These are phyloP conservation scores for Onchidella celtica DNA, from an alignment of 2,888 invertebrate species.

Conservation along the genomic window DNA sequence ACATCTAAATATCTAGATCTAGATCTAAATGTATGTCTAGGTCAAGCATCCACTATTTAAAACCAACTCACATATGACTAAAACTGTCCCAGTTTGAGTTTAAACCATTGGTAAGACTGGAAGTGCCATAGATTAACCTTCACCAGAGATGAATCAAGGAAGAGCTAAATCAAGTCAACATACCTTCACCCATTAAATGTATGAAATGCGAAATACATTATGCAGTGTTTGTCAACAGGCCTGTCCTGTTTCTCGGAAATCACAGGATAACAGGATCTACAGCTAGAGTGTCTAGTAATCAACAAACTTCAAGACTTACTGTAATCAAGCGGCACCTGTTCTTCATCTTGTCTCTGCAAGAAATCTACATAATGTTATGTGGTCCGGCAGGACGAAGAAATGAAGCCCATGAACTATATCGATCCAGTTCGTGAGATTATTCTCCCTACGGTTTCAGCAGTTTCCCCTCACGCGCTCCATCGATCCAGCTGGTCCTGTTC, in stretches of 20 bases:
- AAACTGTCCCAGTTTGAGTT: no score
- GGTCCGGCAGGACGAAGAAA: slow-evolving; percentile 39
- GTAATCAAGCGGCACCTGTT: slow-evolving; percentile 22
- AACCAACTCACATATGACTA: no score
- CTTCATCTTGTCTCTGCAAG: slow-evolving; percentile 19
- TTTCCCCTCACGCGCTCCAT: slow-evolving; percentile 38
- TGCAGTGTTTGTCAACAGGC: no score
- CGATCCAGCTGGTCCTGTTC: slow-evolving; percentile 37
- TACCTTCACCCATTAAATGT: not conserved
- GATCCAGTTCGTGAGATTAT: slow-evolving; percentile 23
- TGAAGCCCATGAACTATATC: slow-evolving; percentile 42
- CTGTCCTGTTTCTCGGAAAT: no score
- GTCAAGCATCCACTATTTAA: no score
- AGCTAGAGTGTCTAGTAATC: no score
- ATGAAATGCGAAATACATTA: no score
- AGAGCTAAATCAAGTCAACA: no score
- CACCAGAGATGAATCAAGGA: not conserved
- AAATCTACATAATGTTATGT: slow-evolving; percentile 50
- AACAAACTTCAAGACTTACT: not conserved
- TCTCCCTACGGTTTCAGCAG: slow-evolving; percentile 31
- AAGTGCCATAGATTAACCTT: slow-evolving; percentile 1
- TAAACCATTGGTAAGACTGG: no score
- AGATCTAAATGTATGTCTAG: no score
- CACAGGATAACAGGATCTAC: no score
- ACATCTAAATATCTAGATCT: no score